Base-by-base conservation (phyloP, 2,113 vertebrate species). In the Lethenteron camtschaticum region DNA sequence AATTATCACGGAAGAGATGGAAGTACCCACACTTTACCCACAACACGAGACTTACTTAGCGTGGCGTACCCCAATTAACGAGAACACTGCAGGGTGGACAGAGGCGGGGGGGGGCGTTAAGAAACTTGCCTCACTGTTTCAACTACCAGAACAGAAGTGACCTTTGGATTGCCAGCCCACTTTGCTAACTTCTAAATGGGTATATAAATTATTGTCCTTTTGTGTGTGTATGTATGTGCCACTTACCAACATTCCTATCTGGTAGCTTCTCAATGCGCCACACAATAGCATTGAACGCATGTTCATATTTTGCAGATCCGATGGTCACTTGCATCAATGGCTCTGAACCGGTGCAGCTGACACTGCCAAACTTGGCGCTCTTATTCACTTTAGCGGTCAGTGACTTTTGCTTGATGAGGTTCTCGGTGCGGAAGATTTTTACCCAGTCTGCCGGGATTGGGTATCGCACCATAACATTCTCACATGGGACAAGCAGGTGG, bases 231-330 rank as follows among this genome's bases (percentile, higher is more conserved):
- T 41, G 41, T 41, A 41, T 41, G 41, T 41, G 41, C 41, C 41
- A 41, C 70, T 78, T 81, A 96, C 94, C 87, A 76, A 83, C 83
- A 74, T 95, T 95, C 79, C 95, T 99, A 10, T 88, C 88, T 2
- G 91, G 94, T 74, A 99, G 86, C 70, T 86, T 82, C 76, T 94
- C 90, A 70, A 99, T 95, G 81, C 81, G 95, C 94, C 94, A 99
- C 70, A 97, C 83, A 41, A 99, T 76, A 0, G 90, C 88, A 71
- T 83, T 82, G 76, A 87, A 95, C 57, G 89, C 90, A 20, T 86
- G 89, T 79, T 99, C 94, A 2, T 97, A 99, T 76, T 90, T 95
- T 66, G 90, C 87, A 1, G 88, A 85, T 72, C 94, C 94, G 18
- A 87, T 71, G 0, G 90, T 85, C 75, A 92, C 90, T 76, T 90